Evolutionary conservation across 2,888 invertebrate genomes (phyloP), one percentile per base, ranked within the genome.

Genomic region (Selenia dentaria): DNA sequence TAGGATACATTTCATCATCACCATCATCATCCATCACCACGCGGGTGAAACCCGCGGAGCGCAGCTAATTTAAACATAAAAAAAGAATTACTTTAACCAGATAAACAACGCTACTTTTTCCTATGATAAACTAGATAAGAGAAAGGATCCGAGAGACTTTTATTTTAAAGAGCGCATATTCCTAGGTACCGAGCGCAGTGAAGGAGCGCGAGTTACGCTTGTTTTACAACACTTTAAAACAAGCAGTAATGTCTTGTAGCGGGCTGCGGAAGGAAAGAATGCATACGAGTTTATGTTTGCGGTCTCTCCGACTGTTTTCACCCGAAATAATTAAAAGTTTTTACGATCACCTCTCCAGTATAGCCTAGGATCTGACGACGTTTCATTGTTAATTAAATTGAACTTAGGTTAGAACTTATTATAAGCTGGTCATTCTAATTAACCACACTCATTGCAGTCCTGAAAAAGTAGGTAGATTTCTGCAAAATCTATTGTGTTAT

Each of bases 221-320:
- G 79, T 86, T 89, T 89, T 89, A 89, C 87, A 89, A 84, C 87
- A 87, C 82, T 86, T 87, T 83, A 76, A 85, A 87, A 86, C 82
- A 80, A 79, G 77, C 78, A 82, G 78, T 88, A 81, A 81, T 79
- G 72, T 71, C 71, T 81, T 74, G 79, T 70, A 71, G 64, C 61
- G 62, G 73, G 68, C 66, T 62, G 68, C 63, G 61, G 69, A 76
- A 79, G 81, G 71, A 82, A 81, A 84, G 79, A 85, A 84, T 74
- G 74, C 79, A 76, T 67, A 62, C 73, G 59, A 64, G 74, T 87
- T 87, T 85, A 89, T 86, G 83, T 76, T 70, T 73, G 81, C 72
- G 78, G 80, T 78, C 74, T 81, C 73, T 64, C 64, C 62, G 65
- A 77, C 73, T 76, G 75, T 81, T 81, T 79, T 68, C 73, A 47